Evolutionary conservation across 2,113 vertebrate species (phyloP).

Genomic region (Passer montanus): DNA sequence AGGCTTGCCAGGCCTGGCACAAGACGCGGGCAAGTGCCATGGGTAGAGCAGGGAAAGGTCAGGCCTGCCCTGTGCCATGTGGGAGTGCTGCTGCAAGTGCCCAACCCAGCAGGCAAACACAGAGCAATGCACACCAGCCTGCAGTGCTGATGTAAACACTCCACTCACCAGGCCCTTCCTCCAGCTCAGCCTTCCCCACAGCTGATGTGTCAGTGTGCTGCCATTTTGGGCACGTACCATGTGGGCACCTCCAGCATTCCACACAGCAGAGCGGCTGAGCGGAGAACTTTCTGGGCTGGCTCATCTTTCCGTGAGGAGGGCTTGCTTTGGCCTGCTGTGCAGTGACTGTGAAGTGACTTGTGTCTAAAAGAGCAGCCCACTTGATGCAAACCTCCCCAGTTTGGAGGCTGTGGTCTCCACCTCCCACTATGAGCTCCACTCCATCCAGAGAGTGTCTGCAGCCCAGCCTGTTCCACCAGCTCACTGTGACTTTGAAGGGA

Average conservation of each 20-base stretch:
- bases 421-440: background rate
- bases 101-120: background rate
- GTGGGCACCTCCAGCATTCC: background rate
- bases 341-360: background rate
- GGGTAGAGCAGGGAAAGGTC: fast-evolving
- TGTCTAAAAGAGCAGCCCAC: background rate
- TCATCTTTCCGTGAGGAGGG: background rate
- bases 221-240: background rate
- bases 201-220: fast-evolving
- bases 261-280: background rate
- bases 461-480: background rate
- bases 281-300: background rate
- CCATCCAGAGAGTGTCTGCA: background rate
- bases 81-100: background rate
- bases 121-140: fast-evolving
- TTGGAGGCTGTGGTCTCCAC: background rate
- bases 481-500: background rate
- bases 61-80: fast-evolving
- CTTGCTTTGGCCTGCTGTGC: background rate
- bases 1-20: background rate
- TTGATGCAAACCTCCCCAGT: background rate
- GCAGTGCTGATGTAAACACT: fast-evolving
- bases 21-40: fast-evolving
- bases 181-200: background rate
- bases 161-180: background rate